Base-by-base conservation (phyloP, 2,797 vertebrate species). In the Cossypha niveicapilla region DNA sequence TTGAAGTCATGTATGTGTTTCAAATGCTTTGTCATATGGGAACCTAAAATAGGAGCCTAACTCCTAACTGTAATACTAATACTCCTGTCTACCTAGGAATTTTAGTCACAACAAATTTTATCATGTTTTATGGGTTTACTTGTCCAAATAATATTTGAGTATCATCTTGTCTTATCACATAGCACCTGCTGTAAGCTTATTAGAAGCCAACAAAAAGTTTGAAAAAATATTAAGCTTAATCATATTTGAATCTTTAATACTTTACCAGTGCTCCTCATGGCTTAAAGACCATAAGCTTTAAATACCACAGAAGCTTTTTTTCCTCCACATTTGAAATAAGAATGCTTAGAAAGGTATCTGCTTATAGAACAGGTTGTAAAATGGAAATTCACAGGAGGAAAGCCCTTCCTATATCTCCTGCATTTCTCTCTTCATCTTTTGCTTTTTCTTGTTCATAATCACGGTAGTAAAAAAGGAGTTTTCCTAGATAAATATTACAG, bases 171-270 rank as follows among this genome's bases (percentile, higher is more conserved):
- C 89, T 94, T 92, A 92, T 91, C 93, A 88, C 34, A 89, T 5
- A 93, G 66, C 60, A 93, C 81, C 89, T 68, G 66, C 17, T 86
- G 58, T 90, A 95, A 96, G 92, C 91, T 84, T 92, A 94, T 91
- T 92, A 94, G 63, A 89, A 91, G 63, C 50, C 91, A 90, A 96
- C 45, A 96, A 92, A 82, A 95, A 93, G 44, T 97, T 94, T 57
- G 50, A 78, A 86, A 82, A 96, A 89, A 86, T 35, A 89, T 70
- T 94, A 97, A 83, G 67, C 71, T 80, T 91, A 87, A 93, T 94
- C 93, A 82, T 90, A 94, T 95, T 94, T 96, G 90, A 95, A 96
- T 88, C 87, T 93, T 94, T 92, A 96, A 94, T 90, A 91, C 83
- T 94, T 80, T 65, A 92, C 78, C 50, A 77, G 51, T 82, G 47